phyloP scores from a whole-genome alignment of 2,113 vertebrate genomes.

The Channa argus region DNA sequence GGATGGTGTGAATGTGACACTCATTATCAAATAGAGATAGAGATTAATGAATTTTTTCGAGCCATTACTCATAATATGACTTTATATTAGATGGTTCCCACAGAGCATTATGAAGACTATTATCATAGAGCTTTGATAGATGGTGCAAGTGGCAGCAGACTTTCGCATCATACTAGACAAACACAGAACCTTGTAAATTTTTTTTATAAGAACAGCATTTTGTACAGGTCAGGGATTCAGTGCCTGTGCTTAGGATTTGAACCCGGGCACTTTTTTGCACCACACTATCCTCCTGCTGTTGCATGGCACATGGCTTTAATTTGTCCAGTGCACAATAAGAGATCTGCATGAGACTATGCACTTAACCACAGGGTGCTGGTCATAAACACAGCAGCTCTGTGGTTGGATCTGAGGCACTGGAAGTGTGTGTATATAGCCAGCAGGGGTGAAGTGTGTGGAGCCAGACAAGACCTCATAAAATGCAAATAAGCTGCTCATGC shows the following conservation, averaged over 20 bases:
- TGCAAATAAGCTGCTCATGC: conserved; percentile 8
- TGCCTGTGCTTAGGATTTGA: background rate
- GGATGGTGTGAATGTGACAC: background rate
- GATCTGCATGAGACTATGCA: conserved; percentile 26
- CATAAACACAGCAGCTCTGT: conserved; percentile 34
- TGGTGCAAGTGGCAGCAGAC: conserved; percentile 9
- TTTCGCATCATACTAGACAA: background rate
- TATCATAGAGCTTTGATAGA: conserved; percentile 18
- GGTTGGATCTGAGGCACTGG: background rate
- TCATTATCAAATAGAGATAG: conserved; percentile 13
- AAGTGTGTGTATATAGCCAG: conserved; percentile 22
- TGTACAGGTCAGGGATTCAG: no score
- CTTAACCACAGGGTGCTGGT: conserved; percentile 24
- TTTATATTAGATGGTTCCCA: background rate
- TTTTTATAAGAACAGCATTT: no score
- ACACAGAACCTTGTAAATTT: background rate
- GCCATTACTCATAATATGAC: conserved; percentile 25
- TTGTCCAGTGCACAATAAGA: conserved; percentile 12
- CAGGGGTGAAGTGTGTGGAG: background rate
- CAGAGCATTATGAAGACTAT: conserved; percentile 13
- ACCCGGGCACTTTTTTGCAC: background rate
- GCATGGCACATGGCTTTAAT: background rate
- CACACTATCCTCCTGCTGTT: no score
- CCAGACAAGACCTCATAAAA: conserved; percentile 13
- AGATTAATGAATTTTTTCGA: conserved; percentile 13